A percentile compares a stretch with the other conserved stretches of the same genome.
Conservation (phyloP, 1,140 invertebrate species). For the Papilio polyxenes region DNA sequence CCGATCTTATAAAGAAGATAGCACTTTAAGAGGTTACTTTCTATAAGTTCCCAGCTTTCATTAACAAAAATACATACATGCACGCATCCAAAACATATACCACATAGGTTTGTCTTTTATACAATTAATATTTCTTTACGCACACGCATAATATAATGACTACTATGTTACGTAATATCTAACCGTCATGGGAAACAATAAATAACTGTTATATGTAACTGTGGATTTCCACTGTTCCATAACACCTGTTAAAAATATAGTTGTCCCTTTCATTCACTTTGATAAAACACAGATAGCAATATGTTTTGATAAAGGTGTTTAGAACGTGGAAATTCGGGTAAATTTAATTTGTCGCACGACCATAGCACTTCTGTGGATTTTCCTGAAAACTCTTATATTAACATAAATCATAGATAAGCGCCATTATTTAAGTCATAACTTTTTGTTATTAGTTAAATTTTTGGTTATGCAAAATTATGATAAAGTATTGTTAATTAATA, state of each 20-base stretch:
- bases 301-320: no score
- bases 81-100: background rate
- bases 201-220: background rate
- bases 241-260: no score
- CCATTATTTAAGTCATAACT: no score
- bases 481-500: no score
- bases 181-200: slow-evolving; percentile 28
- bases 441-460: no score
- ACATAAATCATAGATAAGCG: background rate
- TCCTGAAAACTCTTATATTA: background rate
- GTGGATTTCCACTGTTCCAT: background rate
- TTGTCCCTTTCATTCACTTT: no score
- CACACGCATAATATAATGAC: background rate
- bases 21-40: no score
- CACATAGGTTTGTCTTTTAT: background rate
- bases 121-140: slow-evolving; percentile 4
- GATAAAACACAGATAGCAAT: no score
- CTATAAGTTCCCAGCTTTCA: no score
- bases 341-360: background rate
- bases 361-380: background rate
- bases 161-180: background rate
- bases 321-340: background rate
- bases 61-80: background rate
- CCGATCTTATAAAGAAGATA: no score
- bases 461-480: no score